Conservation (phyloP, 2,113 vertebrate species). For the Sclerurus mexicanus region DNA sequence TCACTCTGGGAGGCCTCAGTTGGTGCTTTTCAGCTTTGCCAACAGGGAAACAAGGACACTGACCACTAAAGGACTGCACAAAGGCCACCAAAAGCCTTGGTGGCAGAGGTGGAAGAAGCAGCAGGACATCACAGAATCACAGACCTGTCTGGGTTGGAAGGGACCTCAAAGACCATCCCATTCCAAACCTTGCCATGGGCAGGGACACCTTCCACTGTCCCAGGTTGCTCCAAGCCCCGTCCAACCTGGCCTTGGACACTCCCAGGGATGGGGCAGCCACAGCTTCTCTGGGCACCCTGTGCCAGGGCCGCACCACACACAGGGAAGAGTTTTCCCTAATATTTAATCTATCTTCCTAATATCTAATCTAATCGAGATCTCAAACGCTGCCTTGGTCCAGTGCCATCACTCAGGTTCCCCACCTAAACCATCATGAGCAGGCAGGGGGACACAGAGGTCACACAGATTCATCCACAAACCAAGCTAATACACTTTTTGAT, state of each 20-base stretch:
- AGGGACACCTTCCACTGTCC: not conserved
- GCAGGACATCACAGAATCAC: not conserved
- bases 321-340: not conserved
- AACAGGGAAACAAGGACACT: not conserved
- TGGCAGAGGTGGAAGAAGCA: constrained; percentile 2
- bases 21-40: not conserved
- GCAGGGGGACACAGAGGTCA: not conserved
- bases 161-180: not conserved
- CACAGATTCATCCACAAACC: not conserved
- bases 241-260: not conserved
- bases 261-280: not conserved
- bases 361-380: not conserved
- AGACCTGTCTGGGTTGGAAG: not conserved
- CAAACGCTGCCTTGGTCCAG: not conserved
- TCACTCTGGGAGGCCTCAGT: not conserved
- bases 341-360: not conserved
- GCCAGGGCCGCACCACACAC: not conserved
- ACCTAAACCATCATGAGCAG: not conserved
- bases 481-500: not conserved
- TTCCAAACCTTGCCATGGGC: not conserved
- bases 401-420: not conserved
- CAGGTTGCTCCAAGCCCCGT: not conserved
- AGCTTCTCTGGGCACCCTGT: not conserved
- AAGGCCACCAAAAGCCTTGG: not conserved
- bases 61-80: not conserved